These are phyloP conservation scores for Liolophura sinensis DNA, from an alignment of 1,140 invertebrate genomes.

Conservation along the genomic window DNA sequence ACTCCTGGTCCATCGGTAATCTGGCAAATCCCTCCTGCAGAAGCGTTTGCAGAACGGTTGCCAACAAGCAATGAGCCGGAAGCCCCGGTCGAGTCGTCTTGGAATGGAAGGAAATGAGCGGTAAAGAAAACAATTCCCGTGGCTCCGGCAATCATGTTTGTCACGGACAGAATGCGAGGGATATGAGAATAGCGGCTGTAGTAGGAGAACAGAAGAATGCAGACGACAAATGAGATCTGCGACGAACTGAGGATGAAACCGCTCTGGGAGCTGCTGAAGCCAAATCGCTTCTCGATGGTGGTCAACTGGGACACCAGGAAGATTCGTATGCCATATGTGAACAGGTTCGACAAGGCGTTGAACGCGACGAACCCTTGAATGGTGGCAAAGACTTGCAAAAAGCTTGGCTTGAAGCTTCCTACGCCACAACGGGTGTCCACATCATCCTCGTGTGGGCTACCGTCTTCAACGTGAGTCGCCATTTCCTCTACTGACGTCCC, in stretches of 20 bases:
- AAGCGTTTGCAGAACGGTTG: no score
- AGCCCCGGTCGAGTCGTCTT: background rate
- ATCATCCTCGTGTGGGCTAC: no score
- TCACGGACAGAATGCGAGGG: constrained; percentile 36
- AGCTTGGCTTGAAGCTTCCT: no score
- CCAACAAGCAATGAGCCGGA: no score
- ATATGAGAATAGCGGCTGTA: constrained; percentile 37
- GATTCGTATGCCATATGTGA: constrained; percentile 1
- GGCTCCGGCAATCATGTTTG: constrained; percentile 37
- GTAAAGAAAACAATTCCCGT: constrained; percentile 29
- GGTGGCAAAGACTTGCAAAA: no score
- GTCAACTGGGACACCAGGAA: constrained; percentile 38
- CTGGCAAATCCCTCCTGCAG: no score
- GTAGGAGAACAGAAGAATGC: constrained; percentile 38
- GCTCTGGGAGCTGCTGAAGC: constrained; percentile 40
- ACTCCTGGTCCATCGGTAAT: no score
- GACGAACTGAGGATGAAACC: constrained; percentile 42
- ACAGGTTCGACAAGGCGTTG: constrained; percentile 4
- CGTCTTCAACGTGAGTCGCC: no score
- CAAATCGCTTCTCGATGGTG: constrained; percentile 44
- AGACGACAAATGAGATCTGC: constrained; percentile 26
- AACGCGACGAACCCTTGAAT: constrained; percentile 8
- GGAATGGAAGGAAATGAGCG: constrained; percentile 41
- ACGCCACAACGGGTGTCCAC: no score
- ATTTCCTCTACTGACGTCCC: no score